phyloP scores from a whole-genome alignment of 2,888 invertebrate genomes.

The Antheraea yamamai region DNA sequence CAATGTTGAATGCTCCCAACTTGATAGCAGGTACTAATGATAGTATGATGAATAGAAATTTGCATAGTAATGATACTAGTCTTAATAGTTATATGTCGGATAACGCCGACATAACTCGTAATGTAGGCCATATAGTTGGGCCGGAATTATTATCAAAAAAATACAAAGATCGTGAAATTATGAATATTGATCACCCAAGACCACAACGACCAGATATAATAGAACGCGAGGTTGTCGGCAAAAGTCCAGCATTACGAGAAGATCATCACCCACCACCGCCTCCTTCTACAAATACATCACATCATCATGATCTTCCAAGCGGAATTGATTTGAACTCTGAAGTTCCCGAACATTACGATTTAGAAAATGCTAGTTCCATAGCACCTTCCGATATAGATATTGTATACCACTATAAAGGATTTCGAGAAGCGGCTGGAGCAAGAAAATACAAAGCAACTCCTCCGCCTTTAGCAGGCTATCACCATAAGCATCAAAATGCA shows the following conservation, averaged over 20 bases:
- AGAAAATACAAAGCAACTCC: slow-evolving; percentile 94
- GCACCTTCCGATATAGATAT: slow-evolving; percentile 99
- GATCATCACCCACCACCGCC: slow-evolving; percentile 92
- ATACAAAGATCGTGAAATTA: slow-evolving; percentile 92
- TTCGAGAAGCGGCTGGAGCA: slow-evolving; percentile 91
- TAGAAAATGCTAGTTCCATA: slow-evolving; percentile 98
- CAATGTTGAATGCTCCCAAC: slow-evolving; percentile 86
- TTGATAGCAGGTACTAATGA: slow-evolving; percentile 86
- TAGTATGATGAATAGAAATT: slow-evolving; percentile 85
- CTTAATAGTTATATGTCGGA: slow-evolving; percentile 87
- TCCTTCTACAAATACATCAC: slow-evolving; percentile 86
- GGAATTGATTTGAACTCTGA: slow-evolving; percentile 90
- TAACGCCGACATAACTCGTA: slow-evolving; percentile 87
- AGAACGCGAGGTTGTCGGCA: slow-evolving; percentile 92
- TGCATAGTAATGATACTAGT: slow-evolving; percentile 87
- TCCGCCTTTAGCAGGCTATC: slow-evolving; percentile 89
- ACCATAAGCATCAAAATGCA: slow-evolving; percentile 88
- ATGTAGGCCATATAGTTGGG: slow-evolving; percentile 89
- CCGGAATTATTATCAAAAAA: slow-evolving; percentile 94
- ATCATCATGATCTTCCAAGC: slow-evolving; percentile 88
- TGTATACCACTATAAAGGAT: slow-evolving; percentile 97
- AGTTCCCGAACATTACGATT: slow-evolving; percentile 95
- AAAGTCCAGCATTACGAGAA: slow-evolving; percentile 89
- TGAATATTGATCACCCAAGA: slow-evolving; percentile 86
- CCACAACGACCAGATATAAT: slow-evolving; percentile 97